These are phyloP conservation scores for Orthonevra nobilis DNA, from an alignment of 2,888 invertebrate species.

Conservation along the genomic window DNA sequence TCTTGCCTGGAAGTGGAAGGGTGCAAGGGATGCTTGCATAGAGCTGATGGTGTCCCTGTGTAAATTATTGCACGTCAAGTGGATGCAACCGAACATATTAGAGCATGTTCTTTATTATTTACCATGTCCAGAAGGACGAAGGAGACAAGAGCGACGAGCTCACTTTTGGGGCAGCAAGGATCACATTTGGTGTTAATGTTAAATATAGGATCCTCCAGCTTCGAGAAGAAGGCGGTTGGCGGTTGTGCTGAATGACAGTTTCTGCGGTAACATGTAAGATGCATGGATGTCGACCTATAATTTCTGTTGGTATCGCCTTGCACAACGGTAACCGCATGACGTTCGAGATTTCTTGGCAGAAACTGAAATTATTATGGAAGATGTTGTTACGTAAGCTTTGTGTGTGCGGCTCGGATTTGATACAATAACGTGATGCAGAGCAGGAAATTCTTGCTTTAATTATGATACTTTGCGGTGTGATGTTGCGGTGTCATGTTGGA, in stretches of 20 bases:
- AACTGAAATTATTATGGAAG: slow-evolving; percentile 9
- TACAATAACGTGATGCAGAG: too few species aligned
- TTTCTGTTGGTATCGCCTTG: slow-evolving; percentile 14
- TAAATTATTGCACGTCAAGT: slow-evolving; percentile 38
- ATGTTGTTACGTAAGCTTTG: too few species aligned
- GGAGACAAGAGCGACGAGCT: background rate
- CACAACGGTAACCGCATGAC: slow-evolving; percentile 13
- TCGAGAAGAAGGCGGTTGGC: background rate
- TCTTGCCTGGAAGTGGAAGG: background rate
- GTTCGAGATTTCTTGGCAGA: slow-evolving; percentile 21
- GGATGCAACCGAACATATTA: slow-evolving; percentile 7
- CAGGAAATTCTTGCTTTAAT: too few species aligned
- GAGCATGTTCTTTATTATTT: slow-evolving; percentile 26
- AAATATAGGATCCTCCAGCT: background rate
- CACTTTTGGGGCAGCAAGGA: slow-evolving; percentile 9
- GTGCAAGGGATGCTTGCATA: background rate
- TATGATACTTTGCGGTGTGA: too few species aligned
- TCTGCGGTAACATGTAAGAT: slow-evolving; percentile 31
- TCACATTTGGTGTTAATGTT: slow-evolving; percentile 31
- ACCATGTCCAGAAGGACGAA: slow-evolving; percentile 10
- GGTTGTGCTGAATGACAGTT: slow-evolving; percentile 20
- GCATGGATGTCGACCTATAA: slow-evolving; percentile 23
- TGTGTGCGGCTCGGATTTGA: too few species aligned
- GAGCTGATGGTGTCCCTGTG: background rate
- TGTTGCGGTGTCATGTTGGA: too few species aligned